Evolutionary conservation across 2,113 vertebrate genomes (phyloP).

Genomic region (Saccopteryx bilineata): DNA sequence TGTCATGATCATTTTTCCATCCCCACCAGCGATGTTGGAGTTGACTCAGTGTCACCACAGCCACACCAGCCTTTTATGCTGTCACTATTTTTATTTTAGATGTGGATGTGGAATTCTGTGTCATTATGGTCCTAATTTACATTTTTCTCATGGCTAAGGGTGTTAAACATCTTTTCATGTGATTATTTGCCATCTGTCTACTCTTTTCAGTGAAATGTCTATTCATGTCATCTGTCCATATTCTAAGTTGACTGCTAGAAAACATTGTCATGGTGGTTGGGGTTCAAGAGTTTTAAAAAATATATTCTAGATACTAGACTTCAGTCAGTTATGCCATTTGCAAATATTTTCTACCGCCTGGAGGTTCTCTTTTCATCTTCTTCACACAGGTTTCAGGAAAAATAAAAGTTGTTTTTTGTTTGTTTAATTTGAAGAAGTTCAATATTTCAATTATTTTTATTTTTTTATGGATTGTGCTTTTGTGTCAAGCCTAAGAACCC

Average conservation of each 20-base stretch:
- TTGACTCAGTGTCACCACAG: background rate
- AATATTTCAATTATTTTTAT: background rate
- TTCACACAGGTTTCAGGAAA: background rate
- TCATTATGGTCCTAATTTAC: background rate
- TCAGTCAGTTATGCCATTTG: background rate
- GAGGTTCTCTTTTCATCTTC: background rate
- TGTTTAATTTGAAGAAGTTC: background rate
- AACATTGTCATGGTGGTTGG: conserved; percentile 3
- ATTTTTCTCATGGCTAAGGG: background rate
- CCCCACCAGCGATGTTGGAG: background rate
- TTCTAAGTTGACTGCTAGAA: background rate
- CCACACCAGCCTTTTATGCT: background rate
- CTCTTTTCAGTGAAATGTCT: background rate
- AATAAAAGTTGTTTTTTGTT: background rate
- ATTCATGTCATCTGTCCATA: background rate
- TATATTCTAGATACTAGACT: background rate
- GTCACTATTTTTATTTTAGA: background rate
- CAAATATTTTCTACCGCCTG: background rate
- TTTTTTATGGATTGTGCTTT: background rate
- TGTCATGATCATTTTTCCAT: background rate
- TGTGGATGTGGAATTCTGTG: background rate
- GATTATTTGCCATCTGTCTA: background rate
- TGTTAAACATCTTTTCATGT: background rate
- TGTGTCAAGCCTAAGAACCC: background rate
- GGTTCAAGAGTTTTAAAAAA: background rate